phyloP scores from a whole-genome alignment of 2,888 invertebrate species.

The Eupithecia dodoneata region DNA sequence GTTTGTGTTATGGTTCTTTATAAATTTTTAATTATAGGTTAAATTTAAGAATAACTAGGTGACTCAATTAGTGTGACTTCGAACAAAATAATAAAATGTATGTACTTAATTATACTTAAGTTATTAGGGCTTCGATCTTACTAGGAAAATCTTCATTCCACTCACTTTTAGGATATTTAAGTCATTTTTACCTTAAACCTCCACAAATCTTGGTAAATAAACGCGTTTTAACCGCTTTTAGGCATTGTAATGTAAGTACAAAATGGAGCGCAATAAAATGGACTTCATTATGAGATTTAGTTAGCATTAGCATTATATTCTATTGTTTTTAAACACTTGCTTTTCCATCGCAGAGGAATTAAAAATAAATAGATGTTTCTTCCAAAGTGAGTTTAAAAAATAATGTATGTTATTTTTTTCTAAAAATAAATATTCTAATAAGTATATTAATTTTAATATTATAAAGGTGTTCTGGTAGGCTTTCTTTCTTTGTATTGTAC shows the following conservation, averaged over 20 bases:
- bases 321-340: background rate
- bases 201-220: background rate
- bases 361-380: background rate
- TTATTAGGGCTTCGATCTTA: background rate
- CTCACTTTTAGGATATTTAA: background rate
- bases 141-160: constrained; percentile 2
- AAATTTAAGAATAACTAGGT: background rate
- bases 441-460: background rate
- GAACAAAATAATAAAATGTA: constrained; percentile 12
- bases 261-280: constrained; percentile 31
- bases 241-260: constrained; percentile 23
- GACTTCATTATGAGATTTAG: background rate
- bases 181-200: background rate
- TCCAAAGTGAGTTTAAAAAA: background rate
- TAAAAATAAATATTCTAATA: background rate
- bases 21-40: background rate
- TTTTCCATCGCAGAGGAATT: background rate
- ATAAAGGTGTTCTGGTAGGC: background rate
- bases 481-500: background rate
- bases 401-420: background rate
- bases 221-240: background rate
- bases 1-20: background rate
- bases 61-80: background rate
- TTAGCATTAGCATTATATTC: background rate
- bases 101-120: constrained; percentile 17